Percentiles rank a stretch among this genome's conserved stretches.
These are phyloP conservation scores for Macrocentrus cingulum DNA, from an alignment of 1,140 invertebrate species.

Conservation along the genomic window DNA sequence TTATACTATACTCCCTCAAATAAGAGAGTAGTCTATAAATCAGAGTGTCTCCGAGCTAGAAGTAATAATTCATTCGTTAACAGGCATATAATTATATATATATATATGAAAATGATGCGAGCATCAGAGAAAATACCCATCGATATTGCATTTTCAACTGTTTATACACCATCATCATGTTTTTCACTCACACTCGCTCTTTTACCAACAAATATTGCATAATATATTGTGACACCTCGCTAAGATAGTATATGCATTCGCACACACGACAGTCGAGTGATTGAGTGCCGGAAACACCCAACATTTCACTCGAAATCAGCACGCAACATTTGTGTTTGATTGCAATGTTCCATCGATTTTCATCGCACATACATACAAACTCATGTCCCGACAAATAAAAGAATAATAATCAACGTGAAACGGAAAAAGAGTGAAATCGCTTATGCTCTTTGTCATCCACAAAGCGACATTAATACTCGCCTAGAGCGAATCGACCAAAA, in stretches of 20 bases:
- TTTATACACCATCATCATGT: too few species aligned
- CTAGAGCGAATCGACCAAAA: neutral
- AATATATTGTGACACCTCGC: too few species aligned
- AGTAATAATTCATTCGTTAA: conserved; percentile 47
- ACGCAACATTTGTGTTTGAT: too few species aligned
- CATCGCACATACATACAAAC: too few species aligned
- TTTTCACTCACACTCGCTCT: too few species aligned
- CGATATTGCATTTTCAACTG: conserved; percentile 1
- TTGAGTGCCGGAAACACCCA: too few species aligned
- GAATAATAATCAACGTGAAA: too few species aligned
- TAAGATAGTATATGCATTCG: too few species aligned
- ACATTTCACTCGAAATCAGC: too few species aligned
- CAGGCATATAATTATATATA: conserved; percentile 39
- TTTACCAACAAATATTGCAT: too few species aligned
- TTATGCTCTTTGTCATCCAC: conserved; percentile 19
- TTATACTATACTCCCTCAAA: conserved; percentile 32
- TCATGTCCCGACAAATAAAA: too few species aligned
- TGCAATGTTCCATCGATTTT: too few species aligned
- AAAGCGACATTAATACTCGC: conserved; percentile 17
- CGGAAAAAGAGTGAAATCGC: neutral
- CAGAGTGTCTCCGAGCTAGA: conserved; percentile 37
- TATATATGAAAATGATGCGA: neutral
- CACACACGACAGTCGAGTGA: neutral
- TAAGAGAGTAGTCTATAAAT: conserved; percentile 38
- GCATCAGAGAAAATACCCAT: neutral